These are phyloP conservation scores for Caenorhabditis drosophilae DNA, from an alignment of 2,888 invertebrate genomes.

Conservation along the genomic window DNA sequence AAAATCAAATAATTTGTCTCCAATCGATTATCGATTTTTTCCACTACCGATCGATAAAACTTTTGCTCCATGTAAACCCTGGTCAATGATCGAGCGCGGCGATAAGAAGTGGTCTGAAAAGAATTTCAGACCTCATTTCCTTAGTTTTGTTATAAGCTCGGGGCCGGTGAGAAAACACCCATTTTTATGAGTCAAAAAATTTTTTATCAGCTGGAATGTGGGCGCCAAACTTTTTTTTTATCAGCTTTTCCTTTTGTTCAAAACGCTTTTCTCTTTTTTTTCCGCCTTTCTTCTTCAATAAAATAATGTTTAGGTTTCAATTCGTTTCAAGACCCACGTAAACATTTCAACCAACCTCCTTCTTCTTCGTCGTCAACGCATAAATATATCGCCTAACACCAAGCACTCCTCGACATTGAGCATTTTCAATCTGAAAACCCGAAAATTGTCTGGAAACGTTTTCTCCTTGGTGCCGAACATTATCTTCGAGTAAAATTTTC, in stretches of 20 bases:
- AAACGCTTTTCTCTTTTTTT: not conserved
- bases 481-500: slow-evolving; percentile 14
- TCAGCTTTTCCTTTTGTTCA: not conserved
- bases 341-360: slow-evolving; percentile 13
- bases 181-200: not conserved
- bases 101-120: not conserved
- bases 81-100: slow-evolving; percentile 39
- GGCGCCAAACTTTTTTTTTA: not conserved
- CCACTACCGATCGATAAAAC: slow-evolving; percentile 28
- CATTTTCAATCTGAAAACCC: slow-evolving; percentile 12
- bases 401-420: slow-evolving; percentile 23
- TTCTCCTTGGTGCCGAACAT: slow-evolving; percentile 2
- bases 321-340: too few species aligned
- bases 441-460: not conserved
- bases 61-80: slow-evolving; percentile 44
- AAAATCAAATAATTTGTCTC: slow-evolving; percentile 5
- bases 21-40: not conserved
- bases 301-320: not conserved
- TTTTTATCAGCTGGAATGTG: not conserved
- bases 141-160: not conserved
- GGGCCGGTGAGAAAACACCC: not conserved
- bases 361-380: slow-evolving; percentile 23
- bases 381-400: slow-evolving; percentile 33
- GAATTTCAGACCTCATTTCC: not conserved
- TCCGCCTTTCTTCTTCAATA: not conserved